Evolutionary conservation across 2,113 vertebrate genomes (phyloP), one percentile per base, ranked within the genome.

Genomic region (Gallinago jamesoni): DNA sequence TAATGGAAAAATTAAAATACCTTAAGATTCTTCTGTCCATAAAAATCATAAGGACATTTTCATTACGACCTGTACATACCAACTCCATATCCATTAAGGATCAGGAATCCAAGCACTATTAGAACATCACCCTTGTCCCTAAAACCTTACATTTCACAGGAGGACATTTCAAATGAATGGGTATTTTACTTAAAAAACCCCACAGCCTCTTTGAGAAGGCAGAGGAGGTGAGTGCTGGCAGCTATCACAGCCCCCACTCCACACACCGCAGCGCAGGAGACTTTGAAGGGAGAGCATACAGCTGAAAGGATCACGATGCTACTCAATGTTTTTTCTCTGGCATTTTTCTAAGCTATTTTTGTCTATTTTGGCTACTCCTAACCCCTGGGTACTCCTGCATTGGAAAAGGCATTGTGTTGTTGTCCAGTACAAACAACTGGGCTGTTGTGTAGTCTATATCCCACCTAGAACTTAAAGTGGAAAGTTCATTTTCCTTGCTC

Each of bases 181-280:
- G 48, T 78, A 52, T 77, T 92, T 76, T 48, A 62, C 53, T 57
- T 80, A 12, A 68, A 55, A 28, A 12, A 7, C 25, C n/a, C 55
- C 48, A 14, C 14, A 81, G 66, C 30, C 53, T 88, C 57, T 87
- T 84, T 90, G n/a, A 28, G 43, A 87, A 94, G 64, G 90, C 69
- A 81, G 78, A 80, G 90, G 78, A 84, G 69, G 60, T 77, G 64
- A 43, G 50, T 83, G 85, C 72, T 92, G 85, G 83, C 87, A 90
- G 83, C 92, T 79, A 12, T 87, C 92, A 90, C 64, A 90, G 86
- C 69, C 74, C 74, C 77, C 87, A 55, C 47, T 52, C 45, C 82
- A 39, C 64, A 62, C 66, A 25, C 45, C 47, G 73, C 94, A 59
- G 41, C 21, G 45, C 27, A 1, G 56, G 30, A 90, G 67, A 48